Evolutionary conservation across 2,797 vertebrate species (phyloP), one percentile per base, ranked within the genome.

Genomic region (Heterohyrax brucei): DNA sequence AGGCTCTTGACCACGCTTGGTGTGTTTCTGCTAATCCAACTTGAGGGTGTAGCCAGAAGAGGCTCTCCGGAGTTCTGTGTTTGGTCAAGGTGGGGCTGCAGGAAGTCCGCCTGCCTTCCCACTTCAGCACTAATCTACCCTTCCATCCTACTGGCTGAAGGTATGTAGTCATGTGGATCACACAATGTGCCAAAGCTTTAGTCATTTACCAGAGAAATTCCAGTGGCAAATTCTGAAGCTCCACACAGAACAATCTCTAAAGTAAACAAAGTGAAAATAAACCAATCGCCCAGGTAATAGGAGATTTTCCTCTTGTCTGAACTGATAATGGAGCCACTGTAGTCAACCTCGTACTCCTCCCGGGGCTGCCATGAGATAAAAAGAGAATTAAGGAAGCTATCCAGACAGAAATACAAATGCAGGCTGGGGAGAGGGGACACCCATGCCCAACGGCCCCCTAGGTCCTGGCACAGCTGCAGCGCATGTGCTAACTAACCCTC

Each of bases 241-340:
- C 89, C 62, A 53, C 18, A 59, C 22, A 0, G 30, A 87, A 62
- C 21, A 64, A 75, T 53, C 24, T 70, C 93, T 78, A 84, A 94
- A 91, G 90, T 81, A 97, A 97, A 96, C 76, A 97, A 91, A 92
- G 44, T 87, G 86, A 95, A 93, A 95, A 94, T 78, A 92, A 96
- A 64, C 66, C 93, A 61, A 91, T 93, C 0, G 13, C 59, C 88
- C 88, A 95, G 85, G 94, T 91, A 96, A 95, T 72, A 24, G 86
- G 92, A 96, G 90, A 91, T 94, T 95, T 91, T 93, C 91, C 87
- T 96, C 86, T 82, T 92, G 90, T 87, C 89, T 85, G 95, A 61
- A 4, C 88, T 28, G 50, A 68, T 85, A 95, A 96, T 44, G 89
- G 83, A 81, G 68, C 68, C 90, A 9, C 2, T 90, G 44, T 10